A percentile compares a stretch with the other conserved stretches of the same genome.
Evolutionary conservation across 2,888 invertebrate genomes (phyloP).

Genomic region (Drosophila cracens): DNA sequence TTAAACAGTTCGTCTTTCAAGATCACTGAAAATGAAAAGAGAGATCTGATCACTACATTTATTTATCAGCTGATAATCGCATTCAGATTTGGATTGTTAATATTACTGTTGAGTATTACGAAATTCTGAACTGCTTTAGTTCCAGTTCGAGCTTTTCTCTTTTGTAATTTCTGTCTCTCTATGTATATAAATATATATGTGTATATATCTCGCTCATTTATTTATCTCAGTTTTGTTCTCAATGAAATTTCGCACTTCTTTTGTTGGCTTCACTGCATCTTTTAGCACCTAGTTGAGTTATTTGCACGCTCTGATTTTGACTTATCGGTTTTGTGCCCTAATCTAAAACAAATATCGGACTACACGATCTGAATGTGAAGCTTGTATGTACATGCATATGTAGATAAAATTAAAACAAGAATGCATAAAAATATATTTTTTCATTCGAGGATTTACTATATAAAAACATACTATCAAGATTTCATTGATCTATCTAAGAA

Average conservation of each 20-base stretch:
- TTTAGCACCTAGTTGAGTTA: slow-evolving; percentile 69
- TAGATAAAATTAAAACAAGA: not conserved
- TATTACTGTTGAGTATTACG: slow-evolving; percentile 1
- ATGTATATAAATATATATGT: not conserved
- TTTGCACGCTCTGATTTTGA: slow-evolving; percentile 69
- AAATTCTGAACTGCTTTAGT: not conserved
- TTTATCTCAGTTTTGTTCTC: slow-evolving; percentile 25
- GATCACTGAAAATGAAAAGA: not conserved
- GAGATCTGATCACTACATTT: not conserved
- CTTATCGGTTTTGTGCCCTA: slow-evolving; percentile 48
- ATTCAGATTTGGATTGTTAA: slow-evolving; percentile 5
- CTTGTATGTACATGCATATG: not conserved
- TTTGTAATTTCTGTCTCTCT: not conserved
- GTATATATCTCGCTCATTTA: not conserved
- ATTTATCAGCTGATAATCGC: slow-evolving; percentile 29
- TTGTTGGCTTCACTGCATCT: slow-evolving; percentile 60
- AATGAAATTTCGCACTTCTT: slow-evolving; percentile 57
- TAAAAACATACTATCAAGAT: not conserved
- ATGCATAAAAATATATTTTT: not conserved
- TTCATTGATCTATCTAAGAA: not conserved
- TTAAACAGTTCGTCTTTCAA: not conserved
- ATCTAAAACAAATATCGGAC: slow-evolving; percentile 23
- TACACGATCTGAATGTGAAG: slow-evolving; percentile 1
- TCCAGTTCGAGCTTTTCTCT: not conserved
- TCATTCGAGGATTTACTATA: not conserved